A percentile compares a stretch with the other conserved stretches of the same genome.
Conservation (phyloP, 1,140 invertebrate genomes). For the Cotesia vestalis region DNA sequence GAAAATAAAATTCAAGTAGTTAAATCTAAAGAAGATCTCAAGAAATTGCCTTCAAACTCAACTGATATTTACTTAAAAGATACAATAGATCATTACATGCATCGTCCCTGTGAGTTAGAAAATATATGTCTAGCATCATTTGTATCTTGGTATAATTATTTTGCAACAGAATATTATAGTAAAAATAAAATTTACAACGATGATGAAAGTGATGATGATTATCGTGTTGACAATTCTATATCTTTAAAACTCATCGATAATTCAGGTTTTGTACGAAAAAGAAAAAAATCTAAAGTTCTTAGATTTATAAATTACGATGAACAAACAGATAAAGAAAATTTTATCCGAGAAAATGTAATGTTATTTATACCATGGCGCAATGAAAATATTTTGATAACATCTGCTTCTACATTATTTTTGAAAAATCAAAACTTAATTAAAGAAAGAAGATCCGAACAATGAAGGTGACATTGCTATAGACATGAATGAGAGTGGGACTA, state of each 20-base stretch:
- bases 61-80: conserved; percentile 35
- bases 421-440: conserved; percentile 10
- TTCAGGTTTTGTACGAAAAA: conserved; percentile 5
- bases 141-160: conserved; percentile 21
- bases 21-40: conserved; percentile 22
- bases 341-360: conserved; percentile 43
- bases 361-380: conserved; percentile 45
- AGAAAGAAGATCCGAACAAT: conserved; percentile 23
- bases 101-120: conserved; percentile 2
- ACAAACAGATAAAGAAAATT: conserved; percentile 41
- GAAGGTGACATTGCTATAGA: too few relatives aligned
- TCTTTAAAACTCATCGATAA: too few relatives aligned
- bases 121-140: conserved; percentile 33
- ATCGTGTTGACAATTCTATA: not conserved
- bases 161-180: not conserved
- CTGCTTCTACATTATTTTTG: conserved; percentile 33
- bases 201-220: conserved; percentile 21
- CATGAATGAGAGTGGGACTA: too few relatives aligned
- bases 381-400: conserved; percentile 42
- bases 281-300: conserved; percentile 14
- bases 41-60: conserved; percentile 22
- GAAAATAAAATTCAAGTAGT: conserved; percentile 26
- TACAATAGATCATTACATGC: conserved; percentile 29
- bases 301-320: conserved; percentile 36
- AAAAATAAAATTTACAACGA: conserved; percentile 13